A percentile compares a stretch with the other conserved stretches of the same genome.
These are phyloP conservation scores for Mycalesis mineus DNA, from an alignment of 2,888 invertebrate species.

Conservation along the genomic window DNA sequence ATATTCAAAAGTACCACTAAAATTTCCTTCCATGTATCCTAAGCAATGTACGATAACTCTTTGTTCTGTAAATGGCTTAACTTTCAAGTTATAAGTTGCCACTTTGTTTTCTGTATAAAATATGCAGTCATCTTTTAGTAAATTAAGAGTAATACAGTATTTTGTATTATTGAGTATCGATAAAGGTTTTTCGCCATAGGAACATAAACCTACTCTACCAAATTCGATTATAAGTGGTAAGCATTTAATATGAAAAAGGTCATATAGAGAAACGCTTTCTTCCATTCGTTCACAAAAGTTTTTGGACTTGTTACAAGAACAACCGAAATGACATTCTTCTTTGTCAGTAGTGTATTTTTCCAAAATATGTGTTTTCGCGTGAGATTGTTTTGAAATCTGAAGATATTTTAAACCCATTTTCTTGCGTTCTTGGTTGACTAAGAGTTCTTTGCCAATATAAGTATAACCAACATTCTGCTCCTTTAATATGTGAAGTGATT, in stretches of 20 bases:
- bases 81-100: slow-evolving; percentile 37
- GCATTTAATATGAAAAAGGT: slow-evolving; percentile 50
- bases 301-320: slow-evolving; percentile 24
- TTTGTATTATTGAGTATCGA: slow-evolving; percentile 47
- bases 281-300: slow-evolving; percentile 45
- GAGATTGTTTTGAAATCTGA: slow-evolving; percentile 40
- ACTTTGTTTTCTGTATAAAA: slow-evolving; percentile 49
- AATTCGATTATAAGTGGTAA: slow-evolving; percentile 53
- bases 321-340: slow-evolving; percentile 40
- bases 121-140: slow-evolving; percentile 45
- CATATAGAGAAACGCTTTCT: slow-evolving; percentile 41
- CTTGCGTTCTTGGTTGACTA: slow-evolving; percentile 37
- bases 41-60: slow-evolving; percentile 46
- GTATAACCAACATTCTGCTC: slow-evolving; percentile 51
- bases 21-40: slow-evolving; percentile 46
- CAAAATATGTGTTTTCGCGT: slow-evolving; percentile 33
- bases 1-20: slow-evolving; percentile 51
- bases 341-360: slow-evolving; percentile 42
- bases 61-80: slow-evolving; percentile 42
- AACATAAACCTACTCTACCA: slow-evolving; percentile 53
- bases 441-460: slow-evolving; percentile 45
- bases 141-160: slow-evolving; percentile 44
- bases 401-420: slow-evolving; percentile 42
- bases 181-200: slow-evolving; percentile 48
- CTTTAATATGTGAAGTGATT: slow-evolving; percentile 58